Evolutionary conservation across 2,888 invertebrate genomes (phyloP).

Genomic region (Dugesia japonica): DNA sequence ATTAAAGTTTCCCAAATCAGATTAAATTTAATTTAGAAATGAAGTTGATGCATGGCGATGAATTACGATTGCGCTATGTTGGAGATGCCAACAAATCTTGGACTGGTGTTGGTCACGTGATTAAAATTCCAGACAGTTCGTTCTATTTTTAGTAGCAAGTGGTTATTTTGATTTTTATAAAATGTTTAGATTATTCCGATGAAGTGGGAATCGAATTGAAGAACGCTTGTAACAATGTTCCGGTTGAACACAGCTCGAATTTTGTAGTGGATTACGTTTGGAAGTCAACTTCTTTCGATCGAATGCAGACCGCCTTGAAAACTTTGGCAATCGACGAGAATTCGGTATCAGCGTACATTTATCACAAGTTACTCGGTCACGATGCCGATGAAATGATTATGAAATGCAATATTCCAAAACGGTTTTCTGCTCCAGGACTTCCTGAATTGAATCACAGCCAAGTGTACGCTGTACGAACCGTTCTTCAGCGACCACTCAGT

Average conservation of each 20-base stretch:
- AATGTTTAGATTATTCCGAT: conserved; percentile 64
- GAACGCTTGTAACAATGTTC: conserved; percentile 57
- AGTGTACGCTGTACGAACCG: conserved; percentile 93
- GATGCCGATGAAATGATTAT: conserved; percentile 70
- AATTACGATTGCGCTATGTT: conserved; percentile 69
- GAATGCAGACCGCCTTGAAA: conserved; percentile 81
- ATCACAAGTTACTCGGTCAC: conserved; percentile 74
- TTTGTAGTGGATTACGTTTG: conserved; percentile 96
- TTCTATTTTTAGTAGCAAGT: neutral
- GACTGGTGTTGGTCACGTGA: conserved; percentile 94
- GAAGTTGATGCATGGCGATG: conserved; percentile 97
- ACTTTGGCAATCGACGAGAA: conserved; percentile 88
- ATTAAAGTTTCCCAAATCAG: too few species aligned
- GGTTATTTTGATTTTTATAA: neutral
- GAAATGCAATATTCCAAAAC: conserved; percentile 75
- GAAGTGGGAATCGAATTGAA: conserved; percentile 92
- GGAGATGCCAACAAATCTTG: conserved; percentile 77
- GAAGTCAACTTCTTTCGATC: conserved; percentile 94
- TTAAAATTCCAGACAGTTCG: conserved; percentile 54
- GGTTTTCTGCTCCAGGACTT: conserved; percentile 86
- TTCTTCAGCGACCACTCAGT: conserved; percentile 79
- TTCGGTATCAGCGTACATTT: conserved; percentile 90
- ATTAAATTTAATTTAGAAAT: conserved; percentile 59
- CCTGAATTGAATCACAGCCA: conserved; percentile 94
- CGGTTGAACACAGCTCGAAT: conserved; percentile 77